Evolutionary conservation across 2,888 invertebrate species (phyloP).

Genomic region (Stratiomys singularior): DNA sequence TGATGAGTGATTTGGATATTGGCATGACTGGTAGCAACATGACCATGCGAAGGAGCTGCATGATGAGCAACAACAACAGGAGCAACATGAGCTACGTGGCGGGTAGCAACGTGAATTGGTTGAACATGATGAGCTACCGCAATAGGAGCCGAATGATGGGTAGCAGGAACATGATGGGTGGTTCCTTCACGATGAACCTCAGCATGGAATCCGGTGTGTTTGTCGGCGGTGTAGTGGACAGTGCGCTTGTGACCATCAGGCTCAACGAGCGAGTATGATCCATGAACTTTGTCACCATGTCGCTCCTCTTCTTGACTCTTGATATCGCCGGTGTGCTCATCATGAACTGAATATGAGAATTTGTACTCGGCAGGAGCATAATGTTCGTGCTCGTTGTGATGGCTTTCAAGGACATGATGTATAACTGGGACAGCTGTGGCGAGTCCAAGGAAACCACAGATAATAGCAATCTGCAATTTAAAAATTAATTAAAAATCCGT

Average conservation of each 20-base stretch:
- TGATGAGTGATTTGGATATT: not conserved
- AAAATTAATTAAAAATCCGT: not conserved
- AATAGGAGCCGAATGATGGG: not conserved
- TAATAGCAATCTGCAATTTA: slow-evolving; percentile 7
- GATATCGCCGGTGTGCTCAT: slow-evolving; percentile 63
- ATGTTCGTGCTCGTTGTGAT: slow-evolving; percentile 42
- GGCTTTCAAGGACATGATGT: not conserved
- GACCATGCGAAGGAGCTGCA: slow-evolving; percentile 60
- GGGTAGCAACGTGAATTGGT: not conserved
- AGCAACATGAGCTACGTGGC: not conserved
- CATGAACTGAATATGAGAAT: slow-evolving; percentile 64
- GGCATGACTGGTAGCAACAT: slow-evolving; percentile 11
- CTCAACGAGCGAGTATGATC: slow-evolving; percentile 63
- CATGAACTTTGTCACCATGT: slow-evolving; percentile 63
- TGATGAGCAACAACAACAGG: slow-evolving; percentile 34
- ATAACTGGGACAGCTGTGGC: not conserved
- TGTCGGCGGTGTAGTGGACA: slow-evolving; percentile 64
- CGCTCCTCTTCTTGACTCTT: slow-evolving; percentile 65
- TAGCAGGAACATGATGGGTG: slow-evolving; percentile 1
- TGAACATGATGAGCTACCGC: not conserved
- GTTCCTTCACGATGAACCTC: slow-evolving; percentile 57
- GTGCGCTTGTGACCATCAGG: slow-evolving; percentile 64
- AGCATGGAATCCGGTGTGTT: slow-evolving; percentile 63
- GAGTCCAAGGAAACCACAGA: not conserved
- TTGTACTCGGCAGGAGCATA: slow-evolving; percentile 62